Conservation (phyloP, 2,888 invertebrate genomes). For the Molanna angustata region DNA sequence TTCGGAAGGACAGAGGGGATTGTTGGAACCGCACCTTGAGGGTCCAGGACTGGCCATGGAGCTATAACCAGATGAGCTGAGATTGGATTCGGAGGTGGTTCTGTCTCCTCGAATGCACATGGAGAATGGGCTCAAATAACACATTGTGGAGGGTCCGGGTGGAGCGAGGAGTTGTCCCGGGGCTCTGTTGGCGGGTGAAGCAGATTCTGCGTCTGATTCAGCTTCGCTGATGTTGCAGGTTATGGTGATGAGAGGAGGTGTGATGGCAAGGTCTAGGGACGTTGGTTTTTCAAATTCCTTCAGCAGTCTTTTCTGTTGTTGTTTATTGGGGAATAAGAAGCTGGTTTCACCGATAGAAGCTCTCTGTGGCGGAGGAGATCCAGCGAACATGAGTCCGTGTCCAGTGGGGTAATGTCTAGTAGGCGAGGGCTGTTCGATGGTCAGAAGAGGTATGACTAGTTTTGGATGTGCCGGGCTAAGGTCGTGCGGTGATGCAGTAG, state of each 20-base stretch:
- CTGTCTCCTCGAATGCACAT: slow-evolving; percentile 70
- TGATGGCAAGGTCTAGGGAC: slow-evolving; percentile 59
- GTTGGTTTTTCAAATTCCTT: slow-evolving; percentile 63
- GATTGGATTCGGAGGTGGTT: slow-evolving; percentile 78
- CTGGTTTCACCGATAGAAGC: slow-evolving; percentile 43
- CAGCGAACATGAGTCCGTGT: slow-evolving; percentile 46
- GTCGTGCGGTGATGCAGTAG: slow-evolving; percentile 31
- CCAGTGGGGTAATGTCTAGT: slow-evolving; percentile 41
- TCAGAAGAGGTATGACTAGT: slow-evolving; percentile 62
- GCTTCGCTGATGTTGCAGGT: slow-evolving; percentile 73
- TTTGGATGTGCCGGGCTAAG: slow-evolving; percentile 48
- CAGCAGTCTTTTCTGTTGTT: slow-evolving; percentile 56
- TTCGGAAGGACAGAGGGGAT: slow-evolving; percentile 73
- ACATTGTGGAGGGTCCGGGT: slow-evolving; percentile 59
- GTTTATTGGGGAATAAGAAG: slow-evolving; percentile 42
- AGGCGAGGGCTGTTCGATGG: slow-evolving; percentile 67
- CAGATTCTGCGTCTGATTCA: slow-evolving; percentile 69
- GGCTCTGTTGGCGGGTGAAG: slow-evolving; percentile 56
- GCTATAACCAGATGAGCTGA: slow-evolving; percentile 81
- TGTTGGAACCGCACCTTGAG: slow-evolving; percentile 77
- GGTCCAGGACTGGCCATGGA: slow-evolving; percentile 84
- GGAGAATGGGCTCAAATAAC: slow-evolving; percentile 75
- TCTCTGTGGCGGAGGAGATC: slow-evolving; percentile 57
- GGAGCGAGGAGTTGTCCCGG: slow-evolving; percentile 43
- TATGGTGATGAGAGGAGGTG: slow-evolving; percentile 69